Evolutionary conservation across 2,113 vertebrate species (phyloP), one percentile per base, ranked within the genome.

Genomic region (Nesospiza acunhae): DNA sequence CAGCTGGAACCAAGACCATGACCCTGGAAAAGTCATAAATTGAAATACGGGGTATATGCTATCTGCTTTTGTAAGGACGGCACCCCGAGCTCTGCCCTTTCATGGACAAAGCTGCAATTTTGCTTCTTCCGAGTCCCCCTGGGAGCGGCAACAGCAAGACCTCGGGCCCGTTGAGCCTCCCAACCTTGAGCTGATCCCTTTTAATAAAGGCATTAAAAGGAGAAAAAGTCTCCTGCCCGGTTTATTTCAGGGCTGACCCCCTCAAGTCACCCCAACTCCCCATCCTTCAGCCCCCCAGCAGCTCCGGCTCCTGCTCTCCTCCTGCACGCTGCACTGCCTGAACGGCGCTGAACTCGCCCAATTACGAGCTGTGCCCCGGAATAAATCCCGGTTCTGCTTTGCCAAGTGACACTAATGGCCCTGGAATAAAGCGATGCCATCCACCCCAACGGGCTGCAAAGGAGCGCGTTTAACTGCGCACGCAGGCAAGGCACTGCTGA

Each of bases 311-410:
- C 82, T 2, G 3, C 23, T 50, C 53, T 31, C 52, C 77, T 75
- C 44, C 35, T 11, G 53, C 70, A 13, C n/a, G 44, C 84, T 44
- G 59, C 52, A 0, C 66, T 91, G 35, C 72, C 87, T 41, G 94
- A 93, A 77, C 81, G 67, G 94, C 50, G 20, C 92, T 94, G 77
- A 97, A 86, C 93, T 93, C 49, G 86, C 96, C 93, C 88, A 56
- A 67, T 96, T 96, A 93, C 82, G 72, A 97, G 83, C 96, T 75
- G 92, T 90, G 97, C 74, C 96, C 96, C 64, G 42, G 96, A 97
- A 98, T 93, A 98, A 98, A 97, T 97, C 96, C 97, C 27, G 94
- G 79, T 92, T 97, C 97, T 96, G 96, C 97, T 98, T 95, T 93
- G 92, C 75, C 26, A 94, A 92, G 90, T 96, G 97, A 97, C 97